phyloP scores from a whole-genome alignment of 2,888 invertebrate species.

The Stegophylla sp. region DNA sequence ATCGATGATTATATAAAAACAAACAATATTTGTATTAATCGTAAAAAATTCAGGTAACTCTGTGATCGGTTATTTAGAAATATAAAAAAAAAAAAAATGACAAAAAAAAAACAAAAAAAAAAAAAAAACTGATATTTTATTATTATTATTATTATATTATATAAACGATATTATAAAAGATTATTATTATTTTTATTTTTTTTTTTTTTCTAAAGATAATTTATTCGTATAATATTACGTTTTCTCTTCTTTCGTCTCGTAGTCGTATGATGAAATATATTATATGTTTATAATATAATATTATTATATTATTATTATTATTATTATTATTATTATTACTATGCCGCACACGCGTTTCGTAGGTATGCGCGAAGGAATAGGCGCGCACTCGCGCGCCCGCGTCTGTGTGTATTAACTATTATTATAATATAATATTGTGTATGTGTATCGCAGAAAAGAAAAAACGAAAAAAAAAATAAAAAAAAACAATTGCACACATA shows the following conservation, averaged over 20 bases:
- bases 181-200: slow-evolving; percentile 26
- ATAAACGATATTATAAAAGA: not conserved
- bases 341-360: too few relatives aligned
- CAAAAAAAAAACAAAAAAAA: too few relatives aligned
- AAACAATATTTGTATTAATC: too few relatives aligned
- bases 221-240: slow-evolving; percentile 38
- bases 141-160: not conserved
- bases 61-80: slow-evolving; percentile 34
- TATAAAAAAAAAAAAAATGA: too few relatives aligned
- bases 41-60: slow-evolving; percentile 11
- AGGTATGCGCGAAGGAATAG: too few relatives aligned
- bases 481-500: not conserved
- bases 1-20: too few relatives aligned
- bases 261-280: not conserved
- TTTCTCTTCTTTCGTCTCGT: slow-evolving; percentile 13
- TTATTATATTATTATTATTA: too few relatives aligned
- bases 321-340: too few relatives aligned
- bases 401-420: too few relatives aligned
- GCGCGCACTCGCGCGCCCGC: too few relatives aligned
- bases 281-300: not conserved
- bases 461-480: too few relatives aligned
- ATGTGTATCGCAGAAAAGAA: not conserved
- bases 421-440: not conserved
- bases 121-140: too few relatives aligned
- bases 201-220: slow-evolving; percentile 29